Evolutionary conservation across 2,113 vertebrate species (phyloP).

Genomic region (Sarotherodon lohbergeri): DNA sequence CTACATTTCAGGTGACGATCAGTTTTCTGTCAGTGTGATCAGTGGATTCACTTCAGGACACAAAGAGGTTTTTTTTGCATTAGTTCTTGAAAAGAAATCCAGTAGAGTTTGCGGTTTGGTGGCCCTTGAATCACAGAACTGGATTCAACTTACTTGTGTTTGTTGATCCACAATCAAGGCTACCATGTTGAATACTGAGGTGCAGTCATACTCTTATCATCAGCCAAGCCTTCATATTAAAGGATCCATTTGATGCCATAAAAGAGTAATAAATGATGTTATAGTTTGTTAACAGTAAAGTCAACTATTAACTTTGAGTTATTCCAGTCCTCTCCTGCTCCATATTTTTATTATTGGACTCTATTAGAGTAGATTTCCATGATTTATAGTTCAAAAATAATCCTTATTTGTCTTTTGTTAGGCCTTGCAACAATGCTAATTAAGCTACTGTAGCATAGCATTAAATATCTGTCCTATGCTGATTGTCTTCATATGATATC

Average conservation of each 20-base stretch:
- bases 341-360: neutral
- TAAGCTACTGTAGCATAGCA: neutral
- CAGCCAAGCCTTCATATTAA: neutral
- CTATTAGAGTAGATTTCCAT: neutral
- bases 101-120: neutral
- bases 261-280: neutral
- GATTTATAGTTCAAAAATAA: neutral
- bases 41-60: neutral
- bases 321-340: neutral
- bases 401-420: neutral
- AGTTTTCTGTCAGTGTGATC: neutral
- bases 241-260: neutral
- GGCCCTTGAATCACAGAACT: neutral
- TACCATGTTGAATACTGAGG: neutral
- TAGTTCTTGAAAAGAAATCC: neutral
- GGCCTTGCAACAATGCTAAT: neutral
- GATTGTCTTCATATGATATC: neutral
- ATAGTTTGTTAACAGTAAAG: neutral
- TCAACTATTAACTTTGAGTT: neutral
- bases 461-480: neutral
- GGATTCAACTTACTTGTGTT: neutral
- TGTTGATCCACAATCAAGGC: neutral
- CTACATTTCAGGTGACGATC: neutral
- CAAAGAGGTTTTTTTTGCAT: rapidly evolving
- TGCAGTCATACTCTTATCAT: neutral